Evolutionary conservation across 2,113 vertebrate species (phyloP), one percentile per base, ranked within the genome.

Genomic region (Danio rerio): DNA sequence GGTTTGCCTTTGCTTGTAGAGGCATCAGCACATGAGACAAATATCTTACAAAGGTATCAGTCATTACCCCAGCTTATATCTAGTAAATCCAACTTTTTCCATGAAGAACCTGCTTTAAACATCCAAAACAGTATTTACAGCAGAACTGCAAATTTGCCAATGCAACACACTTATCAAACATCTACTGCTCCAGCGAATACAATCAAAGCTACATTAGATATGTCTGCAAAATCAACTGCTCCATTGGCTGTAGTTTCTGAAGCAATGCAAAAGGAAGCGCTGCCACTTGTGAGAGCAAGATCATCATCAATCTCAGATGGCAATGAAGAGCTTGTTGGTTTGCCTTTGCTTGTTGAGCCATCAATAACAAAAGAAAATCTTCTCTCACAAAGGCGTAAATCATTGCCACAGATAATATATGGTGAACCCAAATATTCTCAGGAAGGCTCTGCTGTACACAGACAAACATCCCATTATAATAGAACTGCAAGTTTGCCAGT

Each of bases 1-100:
- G 90, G 90, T n/a, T 9, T 93, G 31, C 83, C 90, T 53, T 80
- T 92, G 5, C 66, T 90, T 77, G 86, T 89, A 18, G 84, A 89
- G 65, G n/a, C 75, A 1, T 40, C 76, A 50, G 62, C 20, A 62
- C 50, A 81, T 55, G 63, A 85, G 52, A 42, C 80, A 81, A 87
- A 80, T 49, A 2, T 42, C 66, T 9, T 7, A 83, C 21, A 78
- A 76, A 43, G 68, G 43, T 8, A 68, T n/a, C 18, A 83, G 16
- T 45, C 77, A 45, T 4, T 50, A 31, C 42, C 75, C 16, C 12
- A 49, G 69, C 18, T 58, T 5, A 40, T 43, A 63, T 56, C 55
- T 65, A 53, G 49, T 65, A 3, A 56, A 55, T 79, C 61, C 11
- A 71, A 13, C 3, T 43, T 62, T 12, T 66, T 78, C 50, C 76